phyloP scores from a whole-genome alignment of 2,888 invertebrate species.

The Trachelus tabidus region DNA sequence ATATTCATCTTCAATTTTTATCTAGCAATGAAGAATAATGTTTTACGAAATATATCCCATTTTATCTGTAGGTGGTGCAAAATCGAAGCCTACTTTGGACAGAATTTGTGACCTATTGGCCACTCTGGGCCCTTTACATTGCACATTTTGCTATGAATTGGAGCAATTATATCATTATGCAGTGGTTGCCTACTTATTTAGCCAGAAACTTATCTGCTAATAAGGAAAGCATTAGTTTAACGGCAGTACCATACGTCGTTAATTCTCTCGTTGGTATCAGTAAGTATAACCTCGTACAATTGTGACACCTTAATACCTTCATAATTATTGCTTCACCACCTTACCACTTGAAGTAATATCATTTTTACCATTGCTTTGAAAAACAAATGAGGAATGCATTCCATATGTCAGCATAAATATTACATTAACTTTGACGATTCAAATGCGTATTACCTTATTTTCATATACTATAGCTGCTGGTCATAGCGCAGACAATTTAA shows the following conservation, averaged over 20 bases:
- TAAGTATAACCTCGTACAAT: constrained; percentile 53
- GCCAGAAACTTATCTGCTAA: constrained; percentile 74
- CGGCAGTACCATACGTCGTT: constrained; percentile 79
- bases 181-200: constrained; percentile 82
- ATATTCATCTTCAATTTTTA: neutral
- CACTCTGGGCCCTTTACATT: constrained; percentile 79
- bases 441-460: too few species aligned
- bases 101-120: constrained; percentile 76
- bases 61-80: constrained; percentile 63
- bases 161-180: constrained; percentile 84
- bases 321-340: neutral
- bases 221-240: constrained; percentile 76
- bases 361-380: too few species aligned
- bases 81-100: constrained; percentile 73
- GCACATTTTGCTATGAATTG: constrained; percentile 86
- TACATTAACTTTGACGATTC: too few species aligned
- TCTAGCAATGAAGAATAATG: too few species aligned
- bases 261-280: constrained; percentile 79
- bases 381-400: too few species aligned
- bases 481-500: constrained; percentile 77
- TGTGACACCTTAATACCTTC: neutral
- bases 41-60: too few species aligned
- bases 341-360: neutral
- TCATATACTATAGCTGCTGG: constrained; percentile 69
- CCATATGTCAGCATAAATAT: too few species aligned